Percentiles rank a stretch among this genome's conserved stretches.
phyloP scores from a whole-genome alignment of 1,140 invertebrate species.

The Planococcus citri region DNA sequence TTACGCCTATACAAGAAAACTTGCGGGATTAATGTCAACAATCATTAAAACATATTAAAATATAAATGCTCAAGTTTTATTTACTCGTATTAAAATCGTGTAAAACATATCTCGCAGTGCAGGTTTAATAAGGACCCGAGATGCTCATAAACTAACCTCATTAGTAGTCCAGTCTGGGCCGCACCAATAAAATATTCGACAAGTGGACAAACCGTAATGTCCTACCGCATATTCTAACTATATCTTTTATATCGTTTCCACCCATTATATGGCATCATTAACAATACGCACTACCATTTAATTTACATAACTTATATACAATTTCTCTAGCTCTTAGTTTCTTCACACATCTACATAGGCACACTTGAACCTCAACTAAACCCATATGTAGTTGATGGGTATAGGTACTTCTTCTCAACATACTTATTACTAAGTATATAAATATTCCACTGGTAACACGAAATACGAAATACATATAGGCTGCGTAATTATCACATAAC shows the following conservation, averaged over 20 bases:
- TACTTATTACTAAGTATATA: too few species aligned
- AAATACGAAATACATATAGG: too few species aligned
- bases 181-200: slow-evolving; percentile 4
- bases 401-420: too few species aligned
- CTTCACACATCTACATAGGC: too few species aligned
- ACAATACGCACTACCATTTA: neutral
- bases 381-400: too few species aligned
- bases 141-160: neutral
- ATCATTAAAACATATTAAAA: slow-evolving; percentile 10
- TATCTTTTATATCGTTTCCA: neutral
- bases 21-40: neutral
- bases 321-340: too few species aligned
- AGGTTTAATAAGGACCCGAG: slow-evolving; percentile 13
- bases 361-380: too few species aligned
- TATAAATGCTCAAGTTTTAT: slow-evolving; percentile 10
- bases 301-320: neutral
- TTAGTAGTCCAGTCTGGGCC: neutral
- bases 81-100: neutral
- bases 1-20: too few species aligned
- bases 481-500: too few species aligned
- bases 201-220: slow-evolving; percentile 15
- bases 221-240: neutral
- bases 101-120: neutral
- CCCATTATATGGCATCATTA: neutral
- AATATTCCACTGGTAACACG: too few species aligned